phyloP scores from a whole-genome alignment of 2,797 vertebrate species.

The Mareca penelope region DNA sequence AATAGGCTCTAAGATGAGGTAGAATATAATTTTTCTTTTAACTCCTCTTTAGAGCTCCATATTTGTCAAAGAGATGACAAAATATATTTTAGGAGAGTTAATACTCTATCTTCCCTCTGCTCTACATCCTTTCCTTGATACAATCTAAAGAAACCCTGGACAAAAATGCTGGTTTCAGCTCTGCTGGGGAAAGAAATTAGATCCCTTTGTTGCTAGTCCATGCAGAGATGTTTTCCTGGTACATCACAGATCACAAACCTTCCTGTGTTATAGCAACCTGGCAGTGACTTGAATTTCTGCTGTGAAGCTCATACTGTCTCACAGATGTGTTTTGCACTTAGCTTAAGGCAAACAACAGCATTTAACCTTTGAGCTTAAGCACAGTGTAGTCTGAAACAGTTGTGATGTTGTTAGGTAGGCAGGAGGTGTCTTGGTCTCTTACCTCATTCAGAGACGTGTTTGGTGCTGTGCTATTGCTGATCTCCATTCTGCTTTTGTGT shows the following conservation, averaged over 20 bases:
- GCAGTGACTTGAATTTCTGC: background rate
- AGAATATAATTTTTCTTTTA: background rate
- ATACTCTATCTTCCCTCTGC: background rate
- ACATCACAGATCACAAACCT: background rate
- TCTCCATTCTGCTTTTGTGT: background rate
- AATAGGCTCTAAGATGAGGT: background rate
- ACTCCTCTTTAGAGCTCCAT: background rate
- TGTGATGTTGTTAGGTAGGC: background rate
- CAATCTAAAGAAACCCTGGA: background rate
- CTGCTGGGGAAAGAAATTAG: background rate
- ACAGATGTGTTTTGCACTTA: background rate
- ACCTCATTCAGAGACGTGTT: background rate
- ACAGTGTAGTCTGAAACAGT: background rate
- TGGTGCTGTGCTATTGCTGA: background rate
- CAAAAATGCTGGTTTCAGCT: background rate
- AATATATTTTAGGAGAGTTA: background rate
- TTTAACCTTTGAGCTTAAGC: background rate
- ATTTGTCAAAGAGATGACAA: background rate
- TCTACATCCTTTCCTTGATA: background rate
- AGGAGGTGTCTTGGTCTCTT: rapidly evolving
- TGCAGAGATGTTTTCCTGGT: background rate
- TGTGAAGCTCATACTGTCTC: background rate
- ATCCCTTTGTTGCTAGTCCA: background rate
- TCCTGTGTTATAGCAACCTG: background rate
- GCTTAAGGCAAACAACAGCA: background rate